phyloP scores from a whole-genome alignment of 2,113 vertebrate genomes.

The Chaetops frenatus region DNA sequence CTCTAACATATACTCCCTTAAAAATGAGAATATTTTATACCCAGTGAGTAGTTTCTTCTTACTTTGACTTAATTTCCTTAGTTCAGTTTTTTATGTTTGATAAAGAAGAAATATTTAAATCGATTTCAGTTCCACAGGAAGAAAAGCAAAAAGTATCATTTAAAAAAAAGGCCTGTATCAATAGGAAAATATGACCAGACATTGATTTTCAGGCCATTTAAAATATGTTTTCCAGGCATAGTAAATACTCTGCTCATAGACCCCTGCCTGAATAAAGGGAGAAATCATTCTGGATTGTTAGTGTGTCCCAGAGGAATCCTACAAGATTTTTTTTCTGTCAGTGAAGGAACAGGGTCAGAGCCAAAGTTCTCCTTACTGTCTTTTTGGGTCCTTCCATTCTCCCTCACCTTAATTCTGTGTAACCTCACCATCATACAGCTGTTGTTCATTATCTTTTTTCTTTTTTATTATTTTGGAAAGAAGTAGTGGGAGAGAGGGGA shows the following conservation, averaged over 20 bases:
- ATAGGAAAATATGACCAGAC: not conserved
- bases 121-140: not conserved
- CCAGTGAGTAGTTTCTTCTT: not conserved
- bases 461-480: not conserved
- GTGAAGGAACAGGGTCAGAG: not conserved
- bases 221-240: not conserved
- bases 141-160: not conserved
- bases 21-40: not conserved
- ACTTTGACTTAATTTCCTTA: not conserved
- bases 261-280: not conserved
- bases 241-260: not conserved
- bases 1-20: not conserved
- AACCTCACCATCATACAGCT: not conserved
- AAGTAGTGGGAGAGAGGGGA: rapidly evolving
- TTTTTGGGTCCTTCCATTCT: not conserved
- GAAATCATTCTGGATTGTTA: not conserved
- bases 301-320: not conserved
- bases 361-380: not conserved
- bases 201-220: not conserved
- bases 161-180: not conserved
- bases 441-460: not conserved
- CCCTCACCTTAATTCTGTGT: not conserved
- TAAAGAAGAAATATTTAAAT: not conserved
- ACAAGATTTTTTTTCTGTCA: not conserved
- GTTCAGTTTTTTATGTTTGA: not conserved